Base-by-base conservation (phyloP, 1,140 invertebrate genomes). In the Neoseiulus cucumeris region DNA sequence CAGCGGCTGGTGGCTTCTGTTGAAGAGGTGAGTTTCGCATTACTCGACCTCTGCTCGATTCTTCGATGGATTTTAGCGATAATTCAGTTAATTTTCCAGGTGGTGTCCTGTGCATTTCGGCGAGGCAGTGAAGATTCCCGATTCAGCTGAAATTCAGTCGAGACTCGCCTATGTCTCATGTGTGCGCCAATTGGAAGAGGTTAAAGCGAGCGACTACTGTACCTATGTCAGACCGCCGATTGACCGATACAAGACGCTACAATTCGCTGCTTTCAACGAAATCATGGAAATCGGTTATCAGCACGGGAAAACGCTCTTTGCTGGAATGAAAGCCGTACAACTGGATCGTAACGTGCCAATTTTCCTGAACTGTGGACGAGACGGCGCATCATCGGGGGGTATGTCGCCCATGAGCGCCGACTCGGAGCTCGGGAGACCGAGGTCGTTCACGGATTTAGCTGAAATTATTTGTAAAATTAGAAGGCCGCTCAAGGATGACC, bases 201-300 rank as follows among this genome's bases (percentile, higher is more conserved):
- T 99, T 7, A 98, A 98, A 75, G 87, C 82, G 69, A 94, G 90
- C 14, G 90, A 95, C 74, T 98, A 97, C 73, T 98, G 94, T 78
- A 90, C 96, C 75, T 99, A 99, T 75, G 89, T 99, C 55, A 81
- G 95, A 18, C 95, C 96, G 4, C 92, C 95, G 0, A 98, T 99
- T 67, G 95, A 99, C 73, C 86, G 86, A 73, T 99, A 91, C 75
- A 91, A 90, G 73, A 99, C 94, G 0, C 78, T 99, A 6, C 94
- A 98, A 72, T 99, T 99, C 78, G 87, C 87, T 1, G 89, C 85
- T 74, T 98, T 96, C 77, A 92, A 99, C 77, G 91, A 95, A 77
- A 98, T 99, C 66, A 85, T 87, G 74, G 82, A 84, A 68, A 82
- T 84, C 65, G 83, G 83, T 4, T 84, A 82, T 72, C 74, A 79